Conservation (phyloP, 2,888 invertebrate genomes). For the Hyposoter dolosus region DNA sequence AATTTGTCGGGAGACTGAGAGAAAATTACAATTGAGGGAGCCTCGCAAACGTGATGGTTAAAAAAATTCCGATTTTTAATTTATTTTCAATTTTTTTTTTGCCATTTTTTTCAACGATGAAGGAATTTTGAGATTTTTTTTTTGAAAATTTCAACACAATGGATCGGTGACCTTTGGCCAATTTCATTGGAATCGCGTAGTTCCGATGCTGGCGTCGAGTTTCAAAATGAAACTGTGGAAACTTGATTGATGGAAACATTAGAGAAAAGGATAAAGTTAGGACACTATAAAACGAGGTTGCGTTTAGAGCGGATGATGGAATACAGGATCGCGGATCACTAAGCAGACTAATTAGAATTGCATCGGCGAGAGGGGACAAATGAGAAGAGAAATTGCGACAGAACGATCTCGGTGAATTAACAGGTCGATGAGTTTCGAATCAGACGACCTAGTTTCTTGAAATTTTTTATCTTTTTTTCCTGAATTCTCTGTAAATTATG, state of each 20-base stretch:
- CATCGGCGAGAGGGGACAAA: conserved; percentile 20
- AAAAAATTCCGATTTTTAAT: too few species aligned
- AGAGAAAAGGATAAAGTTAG: neutral
- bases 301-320: conserved; percentile 32
- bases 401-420: conserved; percentile 2
- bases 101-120: too few species aligned
- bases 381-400: conserved; percentile 20
- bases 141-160: too few species aligned
- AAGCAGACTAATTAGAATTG: conserved; percentile 50
- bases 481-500: neutral
- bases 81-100: too few species aligned
- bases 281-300: conserved; percentile 15
- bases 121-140: too few species aligned
- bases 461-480: neutral
- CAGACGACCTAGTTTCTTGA: neutral
- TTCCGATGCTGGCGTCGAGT: neutral
- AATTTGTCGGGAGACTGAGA: neutral
- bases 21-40: neutral
- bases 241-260: neutral
- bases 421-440: conserved; percentile 18
- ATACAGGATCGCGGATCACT: conserved; percentile 40
- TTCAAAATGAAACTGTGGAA: neutral
- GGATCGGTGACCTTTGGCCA: too few species aligned
- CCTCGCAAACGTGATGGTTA: too few species aligned
- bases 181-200: too few species aligned